These are phyloP conservation scores for Drosophila buzzatii DNA, from an alignment of 2,888 invertebrate genomes.

Conservation along the genomic window DNA sequence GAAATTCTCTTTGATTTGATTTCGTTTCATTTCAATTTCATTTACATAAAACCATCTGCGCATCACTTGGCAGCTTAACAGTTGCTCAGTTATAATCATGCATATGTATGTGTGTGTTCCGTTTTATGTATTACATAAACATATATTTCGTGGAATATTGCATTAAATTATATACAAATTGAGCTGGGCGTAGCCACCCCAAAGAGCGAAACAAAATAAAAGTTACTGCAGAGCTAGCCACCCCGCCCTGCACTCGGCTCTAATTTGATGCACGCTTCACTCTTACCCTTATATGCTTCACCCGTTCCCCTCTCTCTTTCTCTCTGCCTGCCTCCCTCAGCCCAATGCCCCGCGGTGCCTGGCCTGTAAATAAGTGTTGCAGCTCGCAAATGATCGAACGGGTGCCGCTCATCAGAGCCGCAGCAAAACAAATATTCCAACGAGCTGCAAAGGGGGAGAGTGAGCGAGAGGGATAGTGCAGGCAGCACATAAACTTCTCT, in stretches of 20 bases:
- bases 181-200: conserved; percentile 60
- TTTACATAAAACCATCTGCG: background rate
- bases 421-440: conserved; percentile 35
- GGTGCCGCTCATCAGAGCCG: conserved; percentile 24
- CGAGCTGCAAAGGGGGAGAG: background rate
- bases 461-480: background rate
- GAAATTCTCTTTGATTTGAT: background rate
- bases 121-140: conserved; percentile 40
- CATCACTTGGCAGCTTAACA: background rate
- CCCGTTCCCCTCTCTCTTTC: conserved; percentile 7
- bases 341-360: conserved; percentile 33
- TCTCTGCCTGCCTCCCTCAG: background rate
- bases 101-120: conserved; percentile 3
- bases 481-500: conserved; percentile 39
- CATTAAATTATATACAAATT: conserved; percentile 76
- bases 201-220: background rate
- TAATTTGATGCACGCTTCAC: conserved; percentile 57
- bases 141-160: conserved; percentile 53
- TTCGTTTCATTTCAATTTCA: background rate
- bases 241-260: conserved; percentile 50
- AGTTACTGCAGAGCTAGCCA: conserved; percentile 32
- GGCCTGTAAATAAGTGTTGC: conserved; percentile 42
- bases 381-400: conserved; percentile 66
- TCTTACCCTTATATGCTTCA: background rate
- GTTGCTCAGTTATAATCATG: background rate